Evolutionary conservation across 1,140 invertebrate species (phyloP).

Genomic region (Maniola jurtina): DNA sequence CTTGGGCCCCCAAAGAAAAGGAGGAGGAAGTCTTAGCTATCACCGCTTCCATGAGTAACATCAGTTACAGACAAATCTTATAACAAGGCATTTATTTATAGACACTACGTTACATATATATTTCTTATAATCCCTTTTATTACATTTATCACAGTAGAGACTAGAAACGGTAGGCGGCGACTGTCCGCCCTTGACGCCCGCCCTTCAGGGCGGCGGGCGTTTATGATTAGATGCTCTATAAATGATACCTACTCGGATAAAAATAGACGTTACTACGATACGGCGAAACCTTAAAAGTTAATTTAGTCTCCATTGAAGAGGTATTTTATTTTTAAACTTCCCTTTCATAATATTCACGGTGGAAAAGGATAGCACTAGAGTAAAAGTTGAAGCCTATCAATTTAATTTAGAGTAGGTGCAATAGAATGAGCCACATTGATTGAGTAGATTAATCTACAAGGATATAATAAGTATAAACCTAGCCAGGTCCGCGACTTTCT

Average conservation of each 20-base stretch:
- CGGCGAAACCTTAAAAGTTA: neutral
- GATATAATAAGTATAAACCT: too few relatives aligned
- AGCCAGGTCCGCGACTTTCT: too few relatives aligned
- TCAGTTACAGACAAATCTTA: too few relatives aligned
- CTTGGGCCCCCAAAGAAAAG: too few relatives aligned
- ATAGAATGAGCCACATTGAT: too few relatives aligned
- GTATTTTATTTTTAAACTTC: neutral
- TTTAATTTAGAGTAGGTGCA: too few relatives aligned
- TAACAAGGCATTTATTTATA: slow-evolving; percentile 4
- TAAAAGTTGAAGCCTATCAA: too few relatives aligned
- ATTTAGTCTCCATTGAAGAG: neutral
- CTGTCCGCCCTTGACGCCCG: slow-evolving; percentile 22
- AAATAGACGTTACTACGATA: neutral
- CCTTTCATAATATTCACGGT: too few relatives aligned
- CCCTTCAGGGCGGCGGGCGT: slow-evolving; percentile 31
- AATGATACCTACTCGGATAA: slow-evolving; percentile 7
- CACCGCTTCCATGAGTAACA: too few relatives aligned
- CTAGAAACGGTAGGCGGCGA: slow-evolving; percentile 26
- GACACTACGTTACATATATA: neutral
- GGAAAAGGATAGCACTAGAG: too few relatives aligned
- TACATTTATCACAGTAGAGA: slow-evolving; percentile 4
- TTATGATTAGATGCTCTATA: slow-evolving; percentile 1
- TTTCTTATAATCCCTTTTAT: neutral
- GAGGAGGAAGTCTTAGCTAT: too few relatives aligned
- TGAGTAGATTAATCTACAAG: too few relatives aligned